phyloP scores from a whole-genome alignment of 2,888 invertebrate species.

The Eupithecia dodoneata region DNA sequence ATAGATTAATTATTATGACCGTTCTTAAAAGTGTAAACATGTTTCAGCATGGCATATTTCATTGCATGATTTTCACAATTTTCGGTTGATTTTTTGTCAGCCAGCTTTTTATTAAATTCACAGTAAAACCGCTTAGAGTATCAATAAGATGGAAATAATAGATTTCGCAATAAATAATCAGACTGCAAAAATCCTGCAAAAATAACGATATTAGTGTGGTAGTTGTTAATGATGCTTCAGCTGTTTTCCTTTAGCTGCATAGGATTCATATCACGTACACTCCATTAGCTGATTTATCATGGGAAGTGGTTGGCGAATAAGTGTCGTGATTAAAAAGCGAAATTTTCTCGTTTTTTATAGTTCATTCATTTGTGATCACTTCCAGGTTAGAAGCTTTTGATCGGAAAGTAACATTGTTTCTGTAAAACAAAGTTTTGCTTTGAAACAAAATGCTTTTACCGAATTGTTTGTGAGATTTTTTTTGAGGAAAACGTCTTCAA shows the following conservation, averaged over 20 bases:
- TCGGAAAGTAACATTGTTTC: not conserved
- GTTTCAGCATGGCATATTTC: too few relatives aligned
- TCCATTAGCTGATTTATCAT: conserved; percentile 71
- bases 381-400: conserved; percentile 12
- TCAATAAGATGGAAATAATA: not conserved
- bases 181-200: not conserved
- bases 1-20: not conserved
- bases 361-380: conserved; percentile 29
- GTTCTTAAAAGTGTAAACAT: too few relatives aligned
- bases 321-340: conserved; percentile 53
- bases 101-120: not conserved
- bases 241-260: conserved; percentile 24
- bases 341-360: conserved; percentile 46
- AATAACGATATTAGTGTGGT: not conserved
- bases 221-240: conserved; percentile 11
- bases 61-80: not conserved
- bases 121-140: not conserved
- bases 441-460: not conserved
- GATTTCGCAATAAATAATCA: too few relatives aligned
- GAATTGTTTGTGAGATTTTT: not conserved
- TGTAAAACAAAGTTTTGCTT: not conserved
- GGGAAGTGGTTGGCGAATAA: conserved; percentile 61
- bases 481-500: not conserved
- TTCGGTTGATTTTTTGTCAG: not conserved
- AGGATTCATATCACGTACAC: conserved; percentile 66